Percentiles rank a stretch among this genome's conserved stretches.
Conservation (phyloP, 2,113 vertebrate species). For the Synodontis membranacea region DNA sequence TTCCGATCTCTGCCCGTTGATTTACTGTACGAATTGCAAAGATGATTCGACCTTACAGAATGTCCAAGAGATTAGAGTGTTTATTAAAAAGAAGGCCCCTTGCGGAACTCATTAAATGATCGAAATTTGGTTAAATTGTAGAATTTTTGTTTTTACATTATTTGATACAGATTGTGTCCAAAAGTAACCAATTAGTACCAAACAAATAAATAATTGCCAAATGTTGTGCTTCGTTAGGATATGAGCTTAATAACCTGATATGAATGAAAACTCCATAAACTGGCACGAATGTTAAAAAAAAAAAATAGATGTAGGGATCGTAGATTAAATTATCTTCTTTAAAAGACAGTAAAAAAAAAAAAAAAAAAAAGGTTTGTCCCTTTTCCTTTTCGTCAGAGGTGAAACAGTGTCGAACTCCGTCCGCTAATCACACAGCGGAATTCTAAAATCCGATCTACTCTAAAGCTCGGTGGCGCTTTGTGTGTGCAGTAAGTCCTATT, state of each 20-base stretch:
- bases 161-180: not conserved
- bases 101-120: not conserved
- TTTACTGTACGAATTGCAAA: not conserved
- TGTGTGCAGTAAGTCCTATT: constrained; percentile 20
- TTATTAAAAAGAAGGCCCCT: not conserved
- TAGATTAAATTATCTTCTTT: not conserved
- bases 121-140: not conserved
- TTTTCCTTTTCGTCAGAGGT: not conserved
- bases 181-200: not conserved
- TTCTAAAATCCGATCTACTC: constrained; percentile 16
- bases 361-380: not conserved
- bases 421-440: not conserved
- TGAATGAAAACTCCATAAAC: not conserved
- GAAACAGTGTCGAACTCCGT: not conserved
- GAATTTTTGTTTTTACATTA: not conserved
- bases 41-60: not conserved
- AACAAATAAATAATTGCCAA: not conserved
- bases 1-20: not conserved
- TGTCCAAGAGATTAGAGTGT: not conserved
- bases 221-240: not conserved
- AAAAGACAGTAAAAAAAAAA: not conserved
- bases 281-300: not conserved
- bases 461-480: not conserved
- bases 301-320: not conserved
- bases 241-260: not conserved